phyloP scores from a whole-genome alignment of 2,888 invertebrate genomes.

The Acronicta leporina region DNA sequence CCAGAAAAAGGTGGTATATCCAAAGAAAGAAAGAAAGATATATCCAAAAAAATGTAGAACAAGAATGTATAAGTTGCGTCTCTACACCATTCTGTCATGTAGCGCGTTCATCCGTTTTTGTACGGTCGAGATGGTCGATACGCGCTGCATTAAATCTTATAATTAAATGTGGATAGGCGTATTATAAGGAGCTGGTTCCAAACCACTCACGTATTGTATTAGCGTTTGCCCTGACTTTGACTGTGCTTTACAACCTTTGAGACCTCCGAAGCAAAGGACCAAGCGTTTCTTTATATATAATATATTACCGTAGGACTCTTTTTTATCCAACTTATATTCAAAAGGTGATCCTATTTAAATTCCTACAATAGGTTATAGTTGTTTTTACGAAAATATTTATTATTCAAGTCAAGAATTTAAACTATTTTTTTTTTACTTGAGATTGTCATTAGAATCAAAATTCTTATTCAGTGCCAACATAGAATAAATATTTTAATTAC shows the following conservation, averaged over 20 bases:
- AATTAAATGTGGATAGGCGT: conserved; percentile 73
- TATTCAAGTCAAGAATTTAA: too few relatives aligned
- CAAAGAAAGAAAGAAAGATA: too few relatives aligned
- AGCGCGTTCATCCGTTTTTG: conserved; percentile 64
- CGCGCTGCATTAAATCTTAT: conserved; percentile 73
- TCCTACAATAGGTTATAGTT: too few relatives aligned
- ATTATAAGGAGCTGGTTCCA: conserved; percentile 56
- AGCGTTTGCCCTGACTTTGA: conserved; percentile 19
- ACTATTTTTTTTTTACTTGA: too few relatives aligned
- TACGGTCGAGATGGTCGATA: conserved; percentile 66
- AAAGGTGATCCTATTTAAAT: too few relatives aligned
- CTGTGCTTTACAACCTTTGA: not conserved
- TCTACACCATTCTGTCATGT: conserved; percentile 50
- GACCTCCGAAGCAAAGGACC: not conserved
- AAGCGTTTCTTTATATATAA: not conserved
- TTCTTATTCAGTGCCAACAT: too few relatives aligned
- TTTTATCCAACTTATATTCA: too few relatives aligned
- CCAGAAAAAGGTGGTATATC: not conserved
- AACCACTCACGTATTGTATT: conserved; percentile 32
- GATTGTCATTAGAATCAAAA: too few relatives aligned
- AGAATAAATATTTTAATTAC: too few relatives aligned
- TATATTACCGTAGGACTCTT: too few relatives aligned
- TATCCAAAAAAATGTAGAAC: conserved; percentile 12
- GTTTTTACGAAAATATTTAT: too few relatives aligned
- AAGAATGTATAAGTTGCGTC: conserved; percentile 34